Evolutionary conservation across 2,797 vertebrate genomes (phyloP).

Genomic region (Lutjanus campechanus): DNA sequence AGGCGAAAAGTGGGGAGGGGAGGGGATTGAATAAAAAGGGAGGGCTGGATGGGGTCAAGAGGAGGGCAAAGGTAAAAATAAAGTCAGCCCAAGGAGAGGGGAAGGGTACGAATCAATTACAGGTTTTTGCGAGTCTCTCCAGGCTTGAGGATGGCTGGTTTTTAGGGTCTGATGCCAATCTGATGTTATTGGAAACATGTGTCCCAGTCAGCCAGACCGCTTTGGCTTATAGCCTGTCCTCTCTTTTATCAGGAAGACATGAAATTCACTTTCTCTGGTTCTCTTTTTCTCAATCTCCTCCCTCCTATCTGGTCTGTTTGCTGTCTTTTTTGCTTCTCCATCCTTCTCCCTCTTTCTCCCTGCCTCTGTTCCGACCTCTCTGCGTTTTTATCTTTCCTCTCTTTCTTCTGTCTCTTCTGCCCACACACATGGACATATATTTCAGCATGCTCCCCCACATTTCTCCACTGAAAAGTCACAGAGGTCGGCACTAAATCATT

Average conservation of each 20-base stretch:
- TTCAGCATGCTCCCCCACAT: constrained; percentile 45
- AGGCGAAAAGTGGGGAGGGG: constrained; percentile 61
- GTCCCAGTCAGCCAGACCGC: constrained; percentile 45
- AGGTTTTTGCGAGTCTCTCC: constrained; percentile 56
- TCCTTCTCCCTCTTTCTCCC: constrained; percentile 2
- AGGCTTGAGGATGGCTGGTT: constrained; percentile 57
- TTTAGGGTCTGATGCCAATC: constrained; percentile 60
- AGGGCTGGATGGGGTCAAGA: constrained; percentile 64
- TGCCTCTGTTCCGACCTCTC: constrained; percentile 11
- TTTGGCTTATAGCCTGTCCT: constrained; percentile 37
- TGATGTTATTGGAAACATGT: constrained; percentile 67
- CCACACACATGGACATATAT: constrained; percentile 28
- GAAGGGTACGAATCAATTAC: constrained; percentile 72
- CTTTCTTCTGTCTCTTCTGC: constrained; percentile 14
- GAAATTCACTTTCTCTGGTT: constrained; percentile 40
- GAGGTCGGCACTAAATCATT: constrained; percentile 71
- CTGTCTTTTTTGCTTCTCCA: constrained; percentile 29
- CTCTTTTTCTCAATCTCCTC: constrained; percentile 21
- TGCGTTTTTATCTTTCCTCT: constrained; percentile 9
- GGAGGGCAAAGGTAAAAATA: constrained; percentile 73
- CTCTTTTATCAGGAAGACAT: constrained; percentile 53
- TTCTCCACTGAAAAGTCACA: constrained; percentile 52
- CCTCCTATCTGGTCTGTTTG: constrained; percentile 34
- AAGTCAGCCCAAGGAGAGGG: constrained; percentile 71
- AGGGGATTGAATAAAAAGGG: constrained; percentile 54